Evolutionary conservation across 1,140 invertebrate genomes (phyloP).

Genomic region (Trichogramma pretiosum): DNA sequence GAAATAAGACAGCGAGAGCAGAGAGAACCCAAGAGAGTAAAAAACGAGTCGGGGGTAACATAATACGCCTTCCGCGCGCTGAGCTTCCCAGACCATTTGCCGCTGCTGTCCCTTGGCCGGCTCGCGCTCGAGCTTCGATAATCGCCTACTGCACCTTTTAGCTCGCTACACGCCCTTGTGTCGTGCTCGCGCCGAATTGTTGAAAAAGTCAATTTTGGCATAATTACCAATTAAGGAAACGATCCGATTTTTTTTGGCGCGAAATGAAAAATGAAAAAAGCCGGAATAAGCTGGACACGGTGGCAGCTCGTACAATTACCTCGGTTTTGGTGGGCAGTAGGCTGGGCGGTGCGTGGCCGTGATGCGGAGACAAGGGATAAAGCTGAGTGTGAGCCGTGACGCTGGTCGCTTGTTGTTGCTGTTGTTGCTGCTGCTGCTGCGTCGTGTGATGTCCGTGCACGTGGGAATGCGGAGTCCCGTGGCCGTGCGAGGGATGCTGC

Average conservation of each 20-base stretch:
- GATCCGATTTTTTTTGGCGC: too few species aligned
- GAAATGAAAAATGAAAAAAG: slow-evolving; percentile 6
- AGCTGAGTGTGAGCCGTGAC: slow-evolving; percentile 31
- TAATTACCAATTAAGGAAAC: too few species aligned
- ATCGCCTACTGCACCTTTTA: too few species aligned
- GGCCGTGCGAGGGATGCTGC: slow-evolving; percentile 28
- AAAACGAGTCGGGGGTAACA: slow-evolving; percentile 27
- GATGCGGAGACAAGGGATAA: slow-evolving; percentile 38
- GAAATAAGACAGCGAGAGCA: slow-evolving; percentile 18
- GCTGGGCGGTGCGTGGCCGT: slow-evolving; percentile 35
- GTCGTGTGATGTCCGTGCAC: slow-evolving; percentile 2
- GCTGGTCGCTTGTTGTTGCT: slow-evolving; percentile 22
- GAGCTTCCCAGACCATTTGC: not conserved
- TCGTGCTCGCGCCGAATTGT: too few species aligned
- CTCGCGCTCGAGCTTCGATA: not conserved
- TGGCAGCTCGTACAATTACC: slow-evolving; percentile 25
- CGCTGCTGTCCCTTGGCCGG: not conserved
- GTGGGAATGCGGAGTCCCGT: slow-evolving; percentile 21
- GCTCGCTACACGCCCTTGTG: too few species aligned
- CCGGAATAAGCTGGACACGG: slow-evolving; percentile 1
- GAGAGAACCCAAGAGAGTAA: not conserved
- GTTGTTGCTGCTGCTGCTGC: too few species aligned
- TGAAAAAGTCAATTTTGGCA: too few species aligned
- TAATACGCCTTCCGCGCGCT: slow-evolving; percentile 25
- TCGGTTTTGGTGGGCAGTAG: slow-evolving; percentile 38